Conservation (phyloP, 92 coral and sea anemone species). For the Montipora capitata region DNA sequence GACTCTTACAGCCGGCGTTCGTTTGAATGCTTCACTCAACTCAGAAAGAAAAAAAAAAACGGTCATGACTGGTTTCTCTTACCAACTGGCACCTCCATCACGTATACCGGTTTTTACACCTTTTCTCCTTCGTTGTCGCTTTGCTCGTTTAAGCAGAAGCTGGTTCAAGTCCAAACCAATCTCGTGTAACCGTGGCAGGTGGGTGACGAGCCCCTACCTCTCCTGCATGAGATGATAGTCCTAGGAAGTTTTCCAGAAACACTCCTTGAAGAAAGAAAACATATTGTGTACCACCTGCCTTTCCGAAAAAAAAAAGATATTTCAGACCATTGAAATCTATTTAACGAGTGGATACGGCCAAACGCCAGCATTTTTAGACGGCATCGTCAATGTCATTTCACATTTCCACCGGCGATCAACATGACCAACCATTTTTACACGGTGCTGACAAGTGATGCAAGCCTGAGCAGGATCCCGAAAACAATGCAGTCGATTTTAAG, state of each 20-base stretch:
- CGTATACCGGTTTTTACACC: not conserved
- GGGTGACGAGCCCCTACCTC: no score
- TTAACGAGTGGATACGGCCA: no score
- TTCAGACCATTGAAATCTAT: no score
- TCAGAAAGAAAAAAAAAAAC: no score
- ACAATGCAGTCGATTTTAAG: constrained; percentile 2
- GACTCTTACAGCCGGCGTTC: no score
- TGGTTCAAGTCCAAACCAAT: no score
- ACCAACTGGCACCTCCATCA: not conserved
- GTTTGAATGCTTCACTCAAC: no score
- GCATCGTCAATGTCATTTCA: not conserved
- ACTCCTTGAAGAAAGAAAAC: no score
- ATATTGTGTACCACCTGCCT: not conserved
- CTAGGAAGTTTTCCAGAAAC: not conserved
- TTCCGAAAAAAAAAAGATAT: not conserved
- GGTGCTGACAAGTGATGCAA: constrained; percentile 37
- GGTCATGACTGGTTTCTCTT: not conserved
- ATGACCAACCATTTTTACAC: constrained; percentile 35
- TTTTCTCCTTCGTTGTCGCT: not conserved
- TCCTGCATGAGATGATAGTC: not conserved
- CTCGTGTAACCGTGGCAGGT: no score
- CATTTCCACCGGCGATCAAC: not conserved
- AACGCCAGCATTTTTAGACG: no score
- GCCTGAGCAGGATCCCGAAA: constrained; percentile 16
- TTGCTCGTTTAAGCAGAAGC: no score